A percentile compares a stretch with the other conserved stretches of the same genome.
Evolutionary conservation across 2,797 vertebrate species (phyloP).

Genomic region (Crax fasciolata): DNA sequence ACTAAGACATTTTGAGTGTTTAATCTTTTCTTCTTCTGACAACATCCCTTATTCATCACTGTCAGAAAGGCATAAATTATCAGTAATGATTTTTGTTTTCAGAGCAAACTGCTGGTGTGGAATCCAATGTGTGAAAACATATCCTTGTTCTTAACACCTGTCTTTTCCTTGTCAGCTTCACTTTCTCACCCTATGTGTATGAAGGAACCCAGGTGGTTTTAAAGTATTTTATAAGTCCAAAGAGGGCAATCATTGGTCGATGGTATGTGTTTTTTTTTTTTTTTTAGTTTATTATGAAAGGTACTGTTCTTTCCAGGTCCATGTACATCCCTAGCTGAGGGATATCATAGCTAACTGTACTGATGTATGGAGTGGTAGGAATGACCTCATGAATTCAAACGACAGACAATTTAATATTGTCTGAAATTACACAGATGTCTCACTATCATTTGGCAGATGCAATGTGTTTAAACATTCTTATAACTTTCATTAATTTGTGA

Average conservation of each 20-base stretch:
- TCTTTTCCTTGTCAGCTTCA: not conserved
- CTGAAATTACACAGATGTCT: not conserved
- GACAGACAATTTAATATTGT: not conserved
- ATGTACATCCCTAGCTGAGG: not conserved
- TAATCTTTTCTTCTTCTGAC: constrained; percentile 39
- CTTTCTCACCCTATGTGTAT: not conserved
- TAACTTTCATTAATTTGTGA: not conserved
- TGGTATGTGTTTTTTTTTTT: not conserved
- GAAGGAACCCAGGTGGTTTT: not conserved
- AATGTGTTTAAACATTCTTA: not conserved
- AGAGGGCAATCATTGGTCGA: not conserved
- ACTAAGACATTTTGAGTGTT: not conserved
- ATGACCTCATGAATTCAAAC: not conserved
- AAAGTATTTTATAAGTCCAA: not conserved
- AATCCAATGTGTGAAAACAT: not conserved
- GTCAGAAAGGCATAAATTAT: constrained; percentile 40
- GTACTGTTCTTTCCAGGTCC: not conserved
- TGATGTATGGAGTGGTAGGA: not conserved
- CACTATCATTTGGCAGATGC: not conserved
- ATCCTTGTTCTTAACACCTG: not conserved
- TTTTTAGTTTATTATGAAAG: not conserved
- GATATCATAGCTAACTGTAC: not conserved
- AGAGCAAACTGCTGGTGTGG: not conserved
- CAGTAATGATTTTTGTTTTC: not conserved
- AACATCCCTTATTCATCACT: not conserved